A percentile compares a stretch with the other conserved stretches of the same genome.
phyloP scores from a whole-genome alignment of 2,113 vertebrate genomes.

The Progne subis region DNA sequence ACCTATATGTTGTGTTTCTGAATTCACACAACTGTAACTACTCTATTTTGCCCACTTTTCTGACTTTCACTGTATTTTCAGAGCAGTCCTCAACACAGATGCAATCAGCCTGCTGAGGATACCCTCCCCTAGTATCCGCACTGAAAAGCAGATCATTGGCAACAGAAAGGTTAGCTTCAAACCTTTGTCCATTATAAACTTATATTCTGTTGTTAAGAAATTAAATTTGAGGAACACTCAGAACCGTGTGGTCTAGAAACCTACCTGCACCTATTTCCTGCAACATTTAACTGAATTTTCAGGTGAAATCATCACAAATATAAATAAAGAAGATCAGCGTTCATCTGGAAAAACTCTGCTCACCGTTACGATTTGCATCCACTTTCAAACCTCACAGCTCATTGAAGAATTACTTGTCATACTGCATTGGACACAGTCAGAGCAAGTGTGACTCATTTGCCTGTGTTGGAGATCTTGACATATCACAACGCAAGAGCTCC shows the following conservation, averaged over 20 bases:
- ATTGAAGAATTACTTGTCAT: slow-evolving; percentile 3
- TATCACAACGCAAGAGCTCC: background rate
- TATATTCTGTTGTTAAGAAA: background rate
- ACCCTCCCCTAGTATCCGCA: background rate
- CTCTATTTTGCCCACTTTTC: background rate
- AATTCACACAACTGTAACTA: background rate
- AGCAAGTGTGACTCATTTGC: background rate
- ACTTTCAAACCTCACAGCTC: background rate
- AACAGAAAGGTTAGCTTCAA: background rate
- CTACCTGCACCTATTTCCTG: background rate
- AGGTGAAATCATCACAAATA: background rate
- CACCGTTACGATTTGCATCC: background rate
- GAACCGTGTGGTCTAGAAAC: background rate
- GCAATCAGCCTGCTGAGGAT: background rate
- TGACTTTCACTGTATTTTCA: background rate
- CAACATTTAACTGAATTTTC: background rate
- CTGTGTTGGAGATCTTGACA: background rate
- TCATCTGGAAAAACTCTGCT: background rate
- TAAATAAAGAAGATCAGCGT: background rate
- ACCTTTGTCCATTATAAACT: background rate
- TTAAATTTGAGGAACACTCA: background rate
- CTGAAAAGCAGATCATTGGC: background rate
- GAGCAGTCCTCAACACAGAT: background rate
- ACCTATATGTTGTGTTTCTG: background rate
- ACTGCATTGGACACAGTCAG: background rate